phyloP scores from a whole-genome alignment of 2,113 vertebrate species.

The Pygoscelis adeliae region DNA sequence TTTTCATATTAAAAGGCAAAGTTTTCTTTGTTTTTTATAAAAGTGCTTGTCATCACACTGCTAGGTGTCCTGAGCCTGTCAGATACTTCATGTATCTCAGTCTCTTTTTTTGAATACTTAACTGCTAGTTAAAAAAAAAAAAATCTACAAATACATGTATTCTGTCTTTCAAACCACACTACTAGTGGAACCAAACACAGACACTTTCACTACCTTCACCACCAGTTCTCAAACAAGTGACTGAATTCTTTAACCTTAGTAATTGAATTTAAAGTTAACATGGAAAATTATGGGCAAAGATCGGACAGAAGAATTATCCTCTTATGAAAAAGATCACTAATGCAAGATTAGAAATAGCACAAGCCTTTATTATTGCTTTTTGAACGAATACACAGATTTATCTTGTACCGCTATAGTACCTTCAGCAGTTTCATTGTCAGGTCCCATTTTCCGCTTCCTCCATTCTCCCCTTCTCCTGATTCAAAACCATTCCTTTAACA shows the following conservation, averaged over 20 bases:
- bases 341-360: neutral
- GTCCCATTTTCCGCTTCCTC: slow-evolving; percentile 74
- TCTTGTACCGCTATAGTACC: slow-evolving; percentile 18
- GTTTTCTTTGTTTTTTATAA: neutral
- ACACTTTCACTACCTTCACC: neutral
- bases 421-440: slow-evolving; percentile 55
- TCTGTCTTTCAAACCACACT: neutral
- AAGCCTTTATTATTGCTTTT: slow-evolving; percentile 3
- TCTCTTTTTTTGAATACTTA: no score
- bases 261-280: neutral
- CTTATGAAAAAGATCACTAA: neutral
- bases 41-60: no score
- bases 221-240: neutral
- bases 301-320: neutral
- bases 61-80: no score
- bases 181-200: neutral
- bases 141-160: neutral
- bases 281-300: neutral
- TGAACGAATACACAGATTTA: slow-evolving; percentile 31
- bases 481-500: slow-evolving; percentile 86
- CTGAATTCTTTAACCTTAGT: neutral
- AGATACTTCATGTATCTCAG: no score
- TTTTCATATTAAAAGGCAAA: neutral
- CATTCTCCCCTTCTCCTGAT: slow-evolving; percentile 70
- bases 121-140: neutral